Evolutionary conservation across 2,888 invertebrate genomes (phyloP).

Genomic region (Drosophila prostipennis): DNA sequence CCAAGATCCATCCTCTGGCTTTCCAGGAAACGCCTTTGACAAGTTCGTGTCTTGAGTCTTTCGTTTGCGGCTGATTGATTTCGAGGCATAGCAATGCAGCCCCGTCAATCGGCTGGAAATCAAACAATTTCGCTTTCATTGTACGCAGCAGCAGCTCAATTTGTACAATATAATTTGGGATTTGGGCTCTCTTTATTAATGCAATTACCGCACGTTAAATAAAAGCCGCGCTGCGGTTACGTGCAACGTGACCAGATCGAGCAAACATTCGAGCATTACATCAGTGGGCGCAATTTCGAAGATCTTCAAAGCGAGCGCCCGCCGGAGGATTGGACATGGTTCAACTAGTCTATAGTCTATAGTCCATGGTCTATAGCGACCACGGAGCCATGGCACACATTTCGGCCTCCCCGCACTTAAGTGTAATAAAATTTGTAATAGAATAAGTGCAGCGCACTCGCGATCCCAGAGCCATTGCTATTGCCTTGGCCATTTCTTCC

Average conservation of each 20-base stretch:
- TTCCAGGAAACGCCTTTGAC: conserved; percentile 40
- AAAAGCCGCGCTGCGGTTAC: conserved; percentile 75
- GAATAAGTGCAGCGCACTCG: conserved; percentile 53
- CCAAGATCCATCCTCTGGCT: too few species aligned
- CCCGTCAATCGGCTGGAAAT: conserved; percentile 50
- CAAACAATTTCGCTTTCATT: conserved; percentile 76
- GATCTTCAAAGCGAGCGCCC: conserved; percentile 64
- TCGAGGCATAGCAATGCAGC: conserved; percentile 2
- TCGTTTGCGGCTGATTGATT: conserved; percentile 52
- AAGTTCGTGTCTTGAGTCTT: conserved; percentile 38
- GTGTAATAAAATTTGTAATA: conserved; percentile 59
- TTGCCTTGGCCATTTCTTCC: conserved; percentile 1
- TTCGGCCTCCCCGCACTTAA: conserved; percentile 61
- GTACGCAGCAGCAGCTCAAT: conserved; percentile 77
- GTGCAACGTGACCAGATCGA: conserved; percentile 75
- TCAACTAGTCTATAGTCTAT: conserved; percentile 23
- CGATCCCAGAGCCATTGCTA: conserved; percentile 6
- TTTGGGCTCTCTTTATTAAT: conserved; percentile 77
- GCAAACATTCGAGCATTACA: conserved; percentile 77
- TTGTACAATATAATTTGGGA: conserved; percentile 77
- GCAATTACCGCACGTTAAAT: conserved; percentile 75
- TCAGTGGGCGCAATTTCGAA: conserved; percentile 57
- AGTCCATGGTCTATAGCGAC: too few species aligned
- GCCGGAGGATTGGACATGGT: conserved; percentile 69
- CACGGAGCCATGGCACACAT: conserved; percentile 53